A percentile compares a stretch with the other conserved stretches of the same genome.
These are phyloP conservation scores for Cheilosia vernalis DNA, from an alignment of 2,888 invertebrate genomes.

Conservation along the genomic window DNA sequence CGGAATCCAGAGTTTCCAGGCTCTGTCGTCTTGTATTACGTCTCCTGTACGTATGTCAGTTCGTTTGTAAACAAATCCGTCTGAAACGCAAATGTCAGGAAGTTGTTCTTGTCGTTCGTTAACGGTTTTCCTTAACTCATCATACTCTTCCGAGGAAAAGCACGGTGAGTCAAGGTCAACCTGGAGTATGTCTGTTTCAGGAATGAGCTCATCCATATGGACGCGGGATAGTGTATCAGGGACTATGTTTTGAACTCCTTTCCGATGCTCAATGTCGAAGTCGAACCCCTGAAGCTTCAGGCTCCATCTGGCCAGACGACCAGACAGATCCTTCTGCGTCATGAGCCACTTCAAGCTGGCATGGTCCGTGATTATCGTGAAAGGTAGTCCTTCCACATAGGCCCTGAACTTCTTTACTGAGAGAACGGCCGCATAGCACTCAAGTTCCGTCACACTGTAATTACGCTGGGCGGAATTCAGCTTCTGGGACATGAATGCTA, in stretches of 20 bases:
- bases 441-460: neutral
- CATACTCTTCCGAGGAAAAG: slow-evolving; percentile 11
- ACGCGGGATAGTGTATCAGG: too few species aligned
- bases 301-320: neutral
- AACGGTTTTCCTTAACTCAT: neutral
- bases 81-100: neutral
- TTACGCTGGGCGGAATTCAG: neutral
- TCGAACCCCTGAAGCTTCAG: neutral
- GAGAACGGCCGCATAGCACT: neutral
- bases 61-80: neutral
- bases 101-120: neutral
- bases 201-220: too few species aligned
- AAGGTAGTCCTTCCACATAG: neutral
- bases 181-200: too few species aligned
- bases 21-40: neutral
- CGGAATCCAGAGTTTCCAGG: neutral
- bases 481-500: slow-evolving; percentile 3
- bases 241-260: too few species aligned
- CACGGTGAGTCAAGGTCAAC: neutral
- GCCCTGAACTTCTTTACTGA: neutral
- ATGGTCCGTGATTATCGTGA: neutral
- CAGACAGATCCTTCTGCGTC: neutral
- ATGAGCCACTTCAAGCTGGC: neutral
- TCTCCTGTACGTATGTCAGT: neutral
- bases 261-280: neutral